A percentile compares a stretch with the other conserved stretches of the same genome.
These are phyloP conservation scores for Lepeophtheirus nordmannii DNA, from an alignment of 2,888 invertebrate genomes.

Conservation along the genomic window DNA sequence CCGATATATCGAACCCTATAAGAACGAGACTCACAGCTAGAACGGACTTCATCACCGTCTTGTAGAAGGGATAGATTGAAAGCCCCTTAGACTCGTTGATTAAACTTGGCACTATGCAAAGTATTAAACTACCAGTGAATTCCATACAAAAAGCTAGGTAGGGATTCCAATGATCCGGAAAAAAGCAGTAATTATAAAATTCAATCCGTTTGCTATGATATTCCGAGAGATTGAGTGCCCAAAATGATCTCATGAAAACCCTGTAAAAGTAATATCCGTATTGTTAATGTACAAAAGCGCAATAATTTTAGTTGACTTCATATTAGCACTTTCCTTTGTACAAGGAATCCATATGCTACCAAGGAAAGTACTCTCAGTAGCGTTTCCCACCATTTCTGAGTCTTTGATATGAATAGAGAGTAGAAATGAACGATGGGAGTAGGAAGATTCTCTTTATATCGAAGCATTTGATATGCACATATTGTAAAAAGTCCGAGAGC, in stretches of 20 bases:
- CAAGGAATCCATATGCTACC: neutral
- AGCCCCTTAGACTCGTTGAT: neutral
- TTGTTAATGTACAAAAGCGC: neutral
- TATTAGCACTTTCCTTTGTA: neutral
- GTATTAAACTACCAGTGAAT: neutral
- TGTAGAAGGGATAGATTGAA: neutral
- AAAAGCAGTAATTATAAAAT: neutral
- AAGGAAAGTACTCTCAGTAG: neutral
- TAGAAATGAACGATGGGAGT: slow-evolving; percentile 1
- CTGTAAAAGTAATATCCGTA: neutral
- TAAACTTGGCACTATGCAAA: neutral
- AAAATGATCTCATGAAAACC: neutral
- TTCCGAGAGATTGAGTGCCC: neutral
- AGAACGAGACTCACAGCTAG: slow-evolving; percentile 29
- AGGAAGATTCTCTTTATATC: neutral
- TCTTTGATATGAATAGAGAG: neutral
- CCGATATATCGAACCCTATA: slow-evolving; percentile 73
- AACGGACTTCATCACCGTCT: neutral
- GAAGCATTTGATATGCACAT: slow-evolving; percentile 4
- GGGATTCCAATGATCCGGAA: neutral
- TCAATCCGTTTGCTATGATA: neutral
- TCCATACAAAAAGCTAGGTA: neutral
- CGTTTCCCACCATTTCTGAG: neutral
- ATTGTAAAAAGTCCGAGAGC: slow-evolving; percentile 1
- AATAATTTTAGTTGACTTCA: neutral